These are phyloP conservation scores for Scaptomyza montana DNA, from an alignment of 1,140 invertebrate genomes.

Conservation along the genomic window DNA sequence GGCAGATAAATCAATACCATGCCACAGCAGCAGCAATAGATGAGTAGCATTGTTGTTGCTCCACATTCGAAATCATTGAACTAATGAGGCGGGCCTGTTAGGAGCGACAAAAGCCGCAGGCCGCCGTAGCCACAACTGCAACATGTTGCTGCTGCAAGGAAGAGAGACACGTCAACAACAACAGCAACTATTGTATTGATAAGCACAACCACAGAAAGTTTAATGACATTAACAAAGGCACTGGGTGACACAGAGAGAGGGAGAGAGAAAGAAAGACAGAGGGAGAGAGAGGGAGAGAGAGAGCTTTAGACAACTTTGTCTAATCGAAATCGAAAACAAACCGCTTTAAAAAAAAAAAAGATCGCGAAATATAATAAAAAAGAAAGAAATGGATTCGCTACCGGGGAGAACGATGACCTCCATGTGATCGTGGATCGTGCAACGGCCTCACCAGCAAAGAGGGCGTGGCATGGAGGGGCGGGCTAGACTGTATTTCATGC, in stretches of 20 bases:
- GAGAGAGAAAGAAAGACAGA: neutral
- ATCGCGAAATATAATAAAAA: constrained; percentile 1
- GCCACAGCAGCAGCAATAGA: constrained; percentile 45
- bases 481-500: neutral
- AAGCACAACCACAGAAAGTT: constrained; percentile 66
- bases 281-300: neutral
- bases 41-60: constrained; percentile 53
- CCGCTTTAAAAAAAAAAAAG: constrained; percentile 33
- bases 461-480: neutral
- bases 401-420: constrained; percentile 54
- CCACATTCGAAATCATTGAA: constrained; percentile 62
- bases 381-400: neutral
- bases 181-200: constrained; percentile 49
- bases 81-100: constrained; percentile 61
- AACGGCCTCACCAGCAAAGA: constrained; percentile 16
- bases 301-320: constrained; percentile 43
- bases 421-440: constrained; percentile 37
- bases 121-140: constrained; percentile 38
- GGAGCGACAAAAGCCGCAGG: constrained; percentile 8
- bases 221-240: constrained; percentile 53
- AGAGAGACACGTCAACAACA: constrained; percentile 15
- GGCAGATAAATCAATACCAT: constrained; percentile 70
- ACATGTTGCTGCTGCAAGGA: constrained; percentile 27
- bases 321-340: constrained; percentile 57
- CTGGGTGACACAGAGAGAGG: neutral